Evolutionary conservation across 2,888 invertebrate species (phyloP), one percentile per base, ranked within the genome.

Genomic region (Drosophila leonis): DNA sequence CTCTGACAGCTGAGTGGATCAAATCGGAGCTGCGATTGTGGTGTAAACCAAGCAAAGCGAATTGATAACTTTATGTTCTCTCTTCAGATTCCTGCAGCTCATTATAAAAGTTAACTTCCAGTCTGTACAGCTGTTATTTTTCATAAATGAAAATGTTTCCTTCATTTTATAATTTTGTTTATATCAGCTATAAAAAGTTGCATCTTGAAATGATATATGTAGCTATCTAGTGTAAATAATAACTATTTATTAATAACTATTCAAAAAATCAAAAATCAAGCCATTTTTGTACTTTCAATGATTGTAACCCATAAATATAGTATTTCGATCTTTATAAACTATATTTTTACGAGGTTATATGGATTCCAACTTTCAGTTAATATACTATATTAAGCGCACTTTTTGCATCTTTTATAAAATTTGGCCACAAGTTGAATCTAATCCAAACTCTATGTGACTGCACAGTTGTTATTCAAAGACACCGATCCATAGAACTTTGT

Each of bases 41-140:
- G 44, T 64, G 66, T 41, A 59, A 72, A 76, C 44, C 66, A 55
- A 67, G 66, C 71, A 57, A 13, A 65, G 41, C 67, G 55, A 76
- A 72, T 75, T 67, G 67, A 75, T 76, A 65, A 69, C 69, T 74
- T 72, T 41, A 54, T 65, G 62, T 51, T 51, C 48, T 29, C 31
- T 12, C 4, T 6, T 15, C 10, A 42, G n/a, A 18, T 10, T 18
- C 41, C 65, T 33, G n/a, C 51, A 7, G 31, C 31, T 44, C 48
- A 33, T 54, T 51, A 62, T 48, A 27, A 56, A 51, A 44, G 49
- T 49, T 49, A 49, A 31, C 49, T 29, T 31, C 29, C n/a, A n/a
- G 29, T n/a, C 18, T 18, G 31, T 18, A 18, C 31, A 51, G 18
- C 13, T 20, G 1, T 35, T 9, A 10, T 4, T 13, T 35, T 24